Evolutionary conservation across 2,113 vertebrate species (phyloP).

Genomic region (Nyctereutes procyonoides): DNA sequence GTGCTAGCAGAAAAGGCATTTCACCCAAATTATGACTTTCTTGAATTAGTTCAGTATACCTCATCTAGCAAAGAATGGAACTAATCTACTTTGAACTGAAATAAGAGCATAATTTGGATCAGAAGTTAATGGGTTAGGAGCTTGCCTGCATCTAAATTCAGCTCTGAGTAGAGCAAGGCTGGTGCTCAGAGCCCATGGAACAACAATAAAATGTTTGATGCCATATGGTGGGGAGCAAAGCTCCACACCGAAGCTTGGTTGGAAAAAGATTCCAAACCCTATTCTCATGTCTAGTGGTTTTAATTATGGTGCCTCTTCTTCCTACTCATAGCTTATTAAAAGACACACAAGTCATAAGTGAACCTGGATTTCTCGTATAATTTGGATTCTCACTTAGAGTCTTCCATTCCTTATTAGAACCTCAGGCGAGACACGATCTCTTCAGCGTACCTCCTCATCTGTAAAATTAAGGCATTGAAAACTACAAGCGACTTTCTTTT

Average conservation of each 20-base stretch:
- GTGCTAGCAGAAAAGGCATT: not conserved
- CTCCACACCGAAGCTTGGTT: accelerated
- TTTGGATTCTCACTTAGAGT: not conserved
- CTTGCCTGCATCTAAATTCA: not conserved
- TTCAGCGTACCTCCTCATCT: not conserved
- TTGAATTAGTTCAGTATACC: not conserved
- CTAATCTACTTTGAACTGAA: not conserved
- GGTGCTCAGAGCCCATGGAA: not conserved
- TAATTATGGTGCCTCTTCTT: not conserved
- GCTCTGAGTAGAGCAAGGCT: accelerated
- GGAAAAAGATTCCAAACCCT: too few relatives aligned
- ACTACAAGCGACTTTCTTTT: not conserved
- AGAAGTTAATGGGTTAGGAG: not conserved
- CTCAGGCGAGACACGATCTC: not conserved
- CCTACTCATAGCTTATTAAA: not conserved
- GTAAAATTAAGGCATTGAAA: not conserved
- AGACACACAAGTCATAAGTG: accelerated
- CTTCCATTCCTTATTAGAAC: not conserved
- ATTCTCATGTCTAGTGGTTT: accelerated
- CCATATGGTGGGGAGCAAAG: accelerated
- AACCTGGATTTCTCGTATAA: accelerated
- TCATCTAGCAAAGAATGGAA: not conserved
- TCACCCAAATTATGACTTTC: not conserved
- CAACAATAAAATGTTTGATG: not conserved
- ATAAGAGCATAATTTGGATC: not conserved